Percentiles rank a stretch among this genome's conserved stretches.
These are phyloP conservation scores for Pherbina coryleti DNA, from an alignment of 2,888 invertebrate genomes.

Conservation along the genomic window DNA sequence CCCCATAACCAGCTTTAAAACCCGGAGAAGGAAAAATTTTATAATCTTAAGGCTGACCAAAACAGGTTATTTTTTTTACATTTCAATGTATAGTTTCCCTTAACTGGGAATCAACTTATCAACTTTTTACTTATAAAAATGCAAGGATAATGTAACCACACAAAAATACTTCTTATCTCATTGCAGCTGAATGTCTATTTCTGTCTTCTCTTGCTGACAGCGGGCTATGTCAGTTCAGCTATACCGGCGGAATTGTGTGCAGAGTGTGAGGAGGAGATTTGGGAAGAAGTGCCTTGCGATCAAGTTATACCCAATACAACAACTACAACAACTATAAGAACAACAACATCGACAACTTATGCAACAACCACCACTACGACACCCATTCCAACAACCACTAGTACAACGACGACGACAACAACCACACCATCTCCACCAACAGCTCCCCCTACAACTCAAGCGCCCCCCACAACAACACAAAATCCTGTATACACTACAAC, in stretches of 20 bases:
- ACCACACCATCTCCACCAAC: background rate
- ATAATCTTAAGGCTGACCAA: no score
- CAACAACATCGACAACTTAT: constrained; percentile 24
- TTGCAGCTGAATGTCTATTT: background rate
- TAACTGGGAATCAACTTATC: no score
- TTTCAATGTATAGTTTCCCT: no score
- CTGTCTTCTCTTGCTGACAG: background rate
- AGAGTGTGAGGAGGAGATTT: constrained; percentile 62
- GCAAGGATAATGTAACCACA: no score
- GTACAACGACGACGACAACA: background rate
- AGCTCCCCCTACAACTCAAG: background rate
- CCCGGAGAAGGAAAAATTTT: no score
- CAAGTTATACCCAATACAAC: constrained; percentile 49
- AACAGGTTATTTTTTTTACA: no score
- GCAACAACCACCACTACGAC: constrained; percentile 27
- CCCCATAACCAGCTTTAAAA: no score
- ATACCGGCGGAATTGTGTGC: constrained; percentile 55
- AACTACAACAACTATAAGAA: constrained; percentile 31
- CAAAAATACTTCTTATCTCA: background rate
- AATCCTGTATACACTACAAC: background rate
- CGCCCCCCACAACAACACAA: background rate
- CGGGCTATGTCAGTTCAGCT: constrained; percentile 17
- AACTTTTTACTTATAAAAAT: no score
- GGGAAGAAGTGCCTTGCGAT: constrained; percentile 63
- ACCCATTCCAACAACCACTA: background rate